phyloP scores from a whole-genome alignment of 2,797 vertebrate genomes.

The Prunella strophiata region DNA sequence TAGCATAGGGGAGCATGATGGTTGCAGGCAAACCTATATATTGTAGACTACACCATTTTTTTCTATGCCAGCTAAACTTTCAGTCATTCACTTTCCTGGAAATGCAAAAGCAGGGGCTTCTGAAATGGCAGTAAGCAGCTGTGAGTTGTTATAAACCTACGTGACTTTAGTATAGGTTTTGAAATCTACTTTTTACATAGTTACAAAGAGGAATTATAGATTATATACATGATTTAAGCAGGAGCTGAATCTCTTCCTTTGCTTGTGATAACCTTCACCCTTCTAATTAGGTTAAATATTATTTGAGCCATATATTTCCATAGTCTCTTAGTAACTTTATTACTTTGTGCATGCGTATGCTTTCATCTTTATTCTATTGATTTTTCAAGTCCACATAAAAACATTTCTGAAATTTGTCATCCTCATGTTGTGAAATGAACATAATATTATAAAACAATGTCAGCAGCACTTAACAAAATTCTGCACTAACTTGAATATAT shows the following conservation, averaged over 20 bases:
- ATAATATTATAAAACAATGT: background rate
- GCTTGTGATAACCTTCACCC: background rate
- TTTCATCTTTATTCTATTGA: slow-evolving; percentile 29
- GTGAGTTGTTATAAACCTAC: background rate
- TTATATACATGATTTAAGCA: background rate
- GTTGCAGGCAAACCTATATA: background rate
- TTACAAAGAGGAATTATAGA: background rate
- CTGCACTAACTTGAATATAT: background rate
- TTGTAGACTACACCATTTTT: background rate
- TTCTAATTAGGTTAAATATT: slow-evolving; percentile 1
- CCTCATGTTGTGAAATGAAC: background rate
- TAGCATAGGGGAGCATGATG: background rate
- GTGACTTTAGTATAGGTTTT: background rate
- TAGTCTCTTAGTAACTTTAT: background rate
- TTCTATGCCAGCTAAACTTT: background rate
- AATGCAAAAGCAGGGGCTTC: background rate
- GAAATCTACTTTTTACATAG: background rate
- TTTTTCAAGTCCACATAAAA: slow-evolving; percentile 27
- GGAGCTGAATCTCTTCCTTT: background rate
- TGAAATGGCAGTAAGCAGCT: background rate
- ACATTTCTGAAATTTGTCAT: slow-evolving; percentile 10
- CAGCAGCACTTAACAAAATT: background rate
- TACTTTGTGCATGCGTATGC: background rate
- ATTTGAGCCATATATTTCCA: background rate
- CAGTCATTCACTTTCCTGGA: background rate